Conservation (phyloP, 2,113 vertebrate genomes). For the Cranoglanis bouderius region DNA sequence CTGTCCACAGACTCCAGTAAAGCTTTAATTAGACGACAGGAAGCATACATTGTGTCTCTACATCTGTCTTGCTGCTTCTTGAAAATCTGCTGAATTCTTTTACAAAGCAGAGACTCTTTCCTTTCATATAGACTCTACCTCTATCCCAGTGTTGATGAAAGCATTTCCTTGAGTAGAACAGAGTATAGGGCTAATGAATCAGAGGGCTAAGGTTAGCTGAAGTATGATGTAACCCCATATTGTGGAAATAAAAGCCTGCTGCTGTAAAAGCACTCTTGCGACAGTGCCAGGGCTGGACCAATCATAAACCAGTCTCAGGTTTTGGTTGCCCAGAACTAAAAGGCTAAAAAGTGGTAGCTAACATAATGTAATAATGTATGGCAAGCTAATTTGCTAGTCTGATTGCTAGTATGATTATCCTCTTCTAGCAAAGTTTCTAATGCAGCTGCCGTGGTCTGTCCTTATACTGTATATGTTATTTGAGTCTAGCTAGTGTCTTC, state of each 20-base stretch:
- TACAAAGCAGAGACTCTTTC: conserved; percentile 48
- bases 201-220: conserved; percentile 55
- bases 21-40: conserved; percentile 65
- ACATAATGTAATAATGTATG: not conserved
- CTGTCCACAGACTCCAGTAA: conserved; percentile 67
- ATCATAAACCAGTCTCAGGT: not conserved
- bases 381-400: not conserved
- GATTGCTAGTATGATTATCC: not conserved
- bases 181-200: conserved; percentile 51
- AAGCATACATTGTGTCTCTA: conserved; percentile 36
- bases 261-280: conserved; percentile 36
- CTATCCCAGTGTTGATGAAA: not conserved
- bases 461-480: not conserved
- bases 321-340: not conserved
- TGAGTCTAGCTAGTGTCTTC: not conserved
- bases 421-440: not conserved
- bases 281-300: too few relatives aligned
- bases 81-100: conserved; percentile 32
- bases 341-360: not conserved
- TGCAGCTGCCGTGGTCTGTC: not conserved
- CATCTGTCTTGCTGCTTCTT: conserved; percentile 26
- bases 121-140: conserved; percentile 5
- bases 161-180: conserved; percentile 33
- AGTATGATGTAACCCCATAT: conserved; percentile 62
- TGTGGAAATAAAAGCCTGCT: conserved; percentile 51